A percentile compares a stretch with the other conserved stretches of the same genome.
These are phyloP conservation scores for Ptychoptera albimana DNA, from an alignment of 2,888 invertebrate species.

Conservation along the genomic window DNA sequence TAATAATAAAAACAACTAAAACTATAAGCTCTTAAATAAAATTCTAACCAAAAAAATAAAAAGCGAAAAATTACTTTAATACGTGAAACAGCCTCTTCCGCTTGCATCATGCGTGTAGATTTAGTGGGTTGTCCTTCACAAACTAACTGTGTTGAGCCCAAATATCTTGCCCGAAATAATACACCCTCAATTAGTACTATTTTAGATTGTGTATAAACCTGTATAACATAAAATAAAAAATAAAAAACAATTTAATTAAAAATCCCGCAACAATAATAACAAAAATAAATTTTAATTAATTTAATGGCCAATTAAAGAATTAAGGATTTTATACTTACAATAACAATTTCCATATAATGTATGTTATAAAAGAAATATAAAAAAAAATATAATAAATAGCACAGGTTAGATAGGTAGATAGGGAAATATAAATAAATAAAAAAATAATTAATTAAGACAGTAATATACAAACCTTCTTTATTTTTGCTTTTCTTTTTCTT, in stretches of 20 bases:
- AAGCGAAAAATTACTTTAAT: slow-evolving; percentile 65
- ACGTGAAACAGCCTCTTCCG: slow-evolving; percentile 97
- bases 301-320: not conserved
- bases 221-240: not conserved
- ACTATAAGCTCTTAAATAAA: not conserved
- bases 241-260: not conserved
- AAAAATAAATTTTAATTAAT: not conserved
- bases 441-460: not conserved
- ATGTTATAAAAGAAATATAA: not conserved
- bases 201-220: not conserved
- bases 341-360: not conserved
- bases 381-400: not conserved
- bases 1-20: too few species aligned
- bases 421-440: not conserved
- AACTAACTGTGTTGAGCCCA: slow-evolving; percentile 95
- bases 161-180: slow-evolving; percentile 89
- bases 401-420: not conserved
- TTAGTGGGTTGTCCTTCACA: slow-evolving; percentile 99
- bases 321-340: not conserved
- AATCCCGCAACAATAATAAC: not conserved
- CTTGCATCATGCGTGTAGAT: slow-evolving; percentile 98
- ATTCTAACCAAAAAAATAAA: not conserved
- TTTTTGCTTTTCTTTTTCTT: slow-evolving; percentile 28
- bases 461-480: slow-evolving; percentile 24
- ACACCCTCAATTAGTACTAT: slow-evolving; percentile 97